Evolutionary conservation across 2,888 invertebrate genomes (phyloP), one percentile per base, ranked within the genome.

Genomic region (Apoda limacodes): DNA sequence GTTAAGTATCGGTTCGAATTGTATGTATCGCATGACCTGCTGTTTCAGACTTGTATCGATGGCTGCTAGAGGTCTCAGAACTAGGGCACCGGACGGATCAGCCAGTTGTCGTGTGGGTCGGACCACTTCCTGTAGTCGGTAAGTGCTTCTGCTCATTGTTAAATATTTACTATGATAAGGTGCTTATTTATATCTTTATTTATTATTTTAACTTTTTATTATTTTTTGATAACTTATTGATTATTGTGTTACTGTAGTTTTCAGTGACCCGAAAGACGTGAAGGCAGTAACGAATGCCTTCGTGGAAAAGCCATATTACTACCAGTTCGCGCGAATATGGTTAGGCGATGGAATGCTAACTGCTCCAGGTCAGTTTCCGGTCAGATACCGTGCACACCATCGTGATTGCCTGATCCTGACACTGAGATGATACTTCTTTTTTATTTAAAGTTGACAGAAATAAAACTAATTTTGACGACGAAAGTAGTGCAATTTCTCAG

Each of bases 321-420:
- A 74, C 42, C 48, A 40, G 4, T 69, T 71, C 19, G 66, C 49
- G 0, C 48, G 48, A 9, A 31, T 51, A 1, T 70, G 64, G 62
- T 51, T 72, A 2, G 69, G 70, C 0, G 45, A 74, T 5, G 72
- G 74, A 2, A 53, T 74, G 1, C 55, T 74, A 2, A 62, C 64
- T 0, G 71, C 65, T 1, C 55, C 67, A 7, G 60, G 71, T 70
- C 42, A 48, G 45, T 6, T n/a, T n/a, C n/a, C n/a, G n/a, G n/a
- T n/a, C n/a, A n/a, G n/a, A n/a, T n/a, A n/a, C n/a, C n/a, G n/a
- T n/a, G n/a, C n/a, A n/a, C n/a, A n/a, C n/a, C n/a, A n/a, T n/a
- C n/a, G n/a, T n/a, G n/a, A n/a, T n/a, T n/a, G n/a, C n/a, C n/a
- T n/a, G n/a, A n/a, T n/a, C n/a, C n/a, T n/a, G n/a, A n/a, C n/a